A percentile compares a stretch with the other conserved stretches of the same genome.
phyloP scores from a whole-genome alignment of 1,140 invertebrate species.

The Metopolophium dirhodum region DNA sequence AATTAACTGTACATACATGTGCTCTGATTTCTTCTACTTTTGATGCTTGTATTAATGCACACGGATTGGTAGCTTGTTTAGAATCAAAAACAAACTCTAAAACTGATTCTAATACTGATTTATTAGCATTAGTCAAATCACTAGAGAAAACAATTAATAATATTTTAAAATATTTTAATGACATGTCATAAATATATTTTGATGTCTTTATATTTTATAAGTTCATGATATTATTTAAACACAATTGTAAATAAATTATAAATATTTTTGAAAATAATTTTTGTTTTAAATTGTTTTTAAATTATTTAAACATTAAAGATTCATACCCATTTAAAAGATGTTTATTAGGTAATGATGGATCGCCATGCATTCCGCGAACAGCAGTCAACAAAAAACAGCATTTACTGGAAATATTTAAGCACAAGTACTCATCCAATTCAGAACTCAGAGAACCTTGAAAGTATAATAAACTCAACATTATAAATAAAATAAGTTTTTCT shows the following conservation, averaged over 20 bases:
- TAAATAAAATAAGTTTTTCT: background rate
- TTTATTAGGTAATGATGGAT: slow-evolving; percentile 44
- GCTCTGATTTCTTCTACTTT: slow-evolving; percentile 53
- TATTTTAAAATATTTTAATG: background rate
- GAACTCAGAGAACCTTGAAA: background rate
- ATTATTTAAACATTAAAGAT: background rate
- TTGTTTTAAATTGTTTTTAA: background rate
- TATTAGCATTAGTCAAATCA: slow-evolving; percentile 41
- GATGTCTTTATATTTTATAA: background rate
- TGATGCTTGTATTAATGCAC: slow-evolving; percentile 50
- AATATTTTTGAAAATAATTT: background rate
- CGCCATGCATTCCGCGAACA: slow-evolving; percentile 46
- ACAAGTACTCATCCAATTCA: slow-evolving; percentile 21
- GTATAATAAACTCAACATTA: background rate
- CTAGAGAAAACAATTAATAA: background rate
- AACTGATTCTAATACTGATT: slow-evolving; percentile 52
- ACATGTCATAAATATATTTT: background rate
- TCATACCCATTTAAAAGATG: slow-evolving; percentile 45
- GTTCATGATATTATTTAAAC: background rate
- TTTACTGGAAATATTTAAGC: slow-evolving; percentile 51
- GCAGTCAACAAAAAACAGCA: slow-evolving; percentile 53
- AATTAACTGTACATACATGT: slow-evolving; percentile 43
- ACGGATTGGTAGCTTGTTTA: slow-evolving; percentile 39
- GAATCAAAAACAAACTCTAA: slow-evolving; percentile 47
- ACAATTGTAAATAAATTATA: background rate